Percentiles rank a stretch among this genome's conserved stretches.
These are phyloP conservation scores for Larimichthys crocea DNA, from an alignment of 2,113 vertebrate species.

Conservation along the genomic window DNA sequence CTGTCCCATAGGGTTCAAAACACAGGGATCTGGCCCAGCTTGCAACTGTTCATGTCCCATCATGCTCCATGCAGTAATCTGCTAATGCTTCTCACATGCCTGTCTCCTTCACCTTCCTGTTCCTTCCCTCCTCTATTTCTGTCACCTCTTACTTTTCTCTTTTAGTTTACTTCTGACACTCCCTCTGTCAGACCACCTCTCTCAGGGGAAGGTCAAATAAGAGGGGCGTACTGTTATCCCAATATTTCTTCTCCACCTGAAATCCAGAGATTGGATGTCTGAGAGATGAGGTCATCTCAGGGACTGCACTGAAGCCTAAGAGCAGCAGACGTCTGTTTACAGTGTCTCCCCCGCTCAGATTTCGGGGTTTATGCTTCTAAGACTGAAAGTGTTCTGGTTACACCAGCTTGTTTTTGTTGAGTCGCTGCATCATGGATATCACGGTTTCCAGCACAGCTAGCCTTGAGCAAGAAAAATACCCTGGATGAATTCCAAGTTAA, in stretches of 20 bases:
- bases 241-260: constrained; percentile 50
- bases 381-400: constrained; percentile 57
- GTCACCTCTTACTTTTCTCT: constrained; percentile 11
- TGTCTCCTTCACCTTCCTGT: constrained; percentile 54
- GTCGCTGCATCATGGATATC: constrained; percentile 39
- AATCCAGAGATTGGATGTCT: constrained; percentile 42
- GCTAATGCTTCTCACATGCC: constrained; percentile 79
- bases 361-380: constrained; percentile 18
- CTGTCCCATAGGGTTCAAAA: constrained; percentile 37
- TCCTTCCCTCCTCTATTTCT: constrained; percentile 33
- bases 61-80: constrained; percentile 77
- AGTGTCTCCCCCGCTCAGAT: constrained; percentile 23
- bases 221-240: constrained; percentile 26
- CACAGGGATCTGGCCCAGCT: constrained; percentile 33
- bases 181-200: constrained; percentile 1
- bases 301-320: not conserved
- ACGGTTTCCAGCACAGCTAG: constrained; percentile 48
- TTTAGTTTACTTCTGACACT: constrained; percentile 7
- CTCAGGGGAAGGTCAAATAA: constrained; percentile 31
- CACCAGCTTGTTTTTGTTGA: constrained; percentile 65
- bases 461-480: constrained; percentile 75
- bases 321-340: constrained; percentile 12
- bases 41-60: constrained; percentile 74
- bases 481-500: constrained; percentile 71
- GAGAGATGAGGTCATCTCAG: constrained; percentile 58